Evolutionary conservation across 2,888 invertebrate species (phyloP).

Genomic region (Pheosia tremula): DNA sequence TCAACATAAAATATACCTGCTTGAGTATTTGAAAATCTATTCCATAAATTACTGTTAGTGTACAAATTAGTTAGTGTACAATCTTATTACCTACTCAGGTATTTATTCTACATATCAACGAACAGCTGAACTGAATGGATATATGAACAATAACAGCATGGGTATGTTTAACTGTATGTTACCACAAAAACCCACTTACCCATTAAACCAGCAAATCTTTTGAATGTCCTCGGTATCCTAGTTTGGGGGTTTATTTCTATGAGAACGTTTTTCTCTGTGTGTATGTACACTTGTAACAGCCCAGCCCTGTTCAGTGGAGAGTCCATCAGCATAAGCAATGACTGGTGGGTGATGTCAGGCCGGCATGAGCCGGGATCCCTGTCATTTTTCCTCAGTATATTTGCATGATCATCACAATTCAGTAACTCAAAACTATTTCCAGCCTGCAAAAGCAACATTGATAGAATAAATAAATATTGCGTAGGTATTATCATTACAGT

Average conservation of each 20-base stretch:
- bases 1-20: no score
- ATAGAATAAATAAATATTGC: background rate
- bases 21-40: no score
- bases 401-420: conserved; percentile 96
- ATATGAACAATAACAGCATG: background rate
- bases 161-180: no score
- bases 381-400: conserved; percentile 93
- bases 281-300: conserved; percentile 96
- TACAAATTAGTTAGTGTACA: no score
- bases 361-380: conserved; percentile 95
- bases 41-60: no score
- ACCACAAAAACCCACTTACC: conserved; percentile 80
- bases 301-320: conserved; percentile 98
- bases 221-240: conserved; percentile 97
- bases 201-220: conserved; percentile 98
- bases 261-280: conserved; percentile 95
- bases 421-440: conserved; percentile 95
- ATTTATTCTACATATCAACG: no score
- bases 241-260: conserved; percentile 99
- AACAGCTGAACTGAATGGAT: background rate
- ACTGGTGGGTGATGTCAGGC: conserved; percentile 99
- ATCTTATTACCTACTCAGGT: no score
- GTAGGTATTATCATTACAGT: background rate
- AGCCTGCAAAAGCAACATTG: conserved; percentile 81
- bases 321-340: conserved; percentile 98